Evolutionary conservation across 2,113 vertebrate genomes (phyloP).

Genomic region (Ochotona princeps): DNA sequence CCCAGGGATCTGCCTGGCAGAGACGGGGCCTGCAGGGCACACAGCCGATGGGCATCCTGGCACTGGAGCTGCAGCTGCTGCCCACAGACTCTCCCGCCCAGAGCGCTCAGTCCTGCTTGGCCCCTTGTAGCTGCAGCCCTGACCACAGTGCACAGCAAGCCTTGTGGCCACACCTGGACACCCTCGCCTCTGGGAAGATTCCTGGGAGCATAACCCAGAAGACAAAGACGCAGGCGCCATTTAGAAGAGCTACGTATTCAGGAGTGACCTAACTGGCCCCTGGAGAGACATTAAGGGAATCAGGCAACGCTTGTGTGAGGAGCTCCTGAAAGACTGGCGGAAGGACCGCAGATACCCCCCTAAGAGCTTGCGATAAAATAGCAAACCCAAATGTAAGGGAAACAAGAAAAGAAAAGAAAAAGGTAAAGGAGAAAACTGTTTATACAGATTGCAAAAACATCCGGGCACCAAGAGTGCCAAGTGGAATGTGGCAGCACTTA

Average conservation of each 20-base stretch:
- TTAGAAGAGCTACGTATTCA: background rate
- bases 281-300: background rate
- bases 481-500: background rate
- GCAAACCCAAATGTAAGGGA: background rate
- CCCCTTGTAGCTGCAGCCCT: too few relatives aligned
- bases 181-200: background rate
- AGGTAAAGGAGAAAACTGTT: background rate
- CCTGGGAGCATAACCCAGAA: background rate
- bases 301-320: background rate
- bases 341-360: background rate
- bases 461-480: background rate
- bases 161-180: too few relatives aligned
- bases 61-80: too few relatives aligned
- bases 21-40: too few relatives aligned
- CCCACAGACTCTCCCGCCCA: too few relatives aligned
- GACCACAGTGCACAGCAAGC: too few relatives aligned
- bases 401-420: background rate
- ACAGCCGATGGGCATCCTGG: too few relatives aligned
- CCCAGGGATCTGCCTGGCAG: too few relatives aligned
- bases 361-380: background rate
- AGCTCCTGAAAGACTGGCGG: background rate
- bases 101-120: too few relatives aligned
- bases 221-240: background rate
- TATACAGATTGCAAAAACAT: background rate
- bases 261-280: background rate